Evolutionary conservation across 2,888 invertebrate genomes (phyloP), one percentile per base, ranked within the genome.

Genomic region (Sphecodes monilicornis): DNA sequence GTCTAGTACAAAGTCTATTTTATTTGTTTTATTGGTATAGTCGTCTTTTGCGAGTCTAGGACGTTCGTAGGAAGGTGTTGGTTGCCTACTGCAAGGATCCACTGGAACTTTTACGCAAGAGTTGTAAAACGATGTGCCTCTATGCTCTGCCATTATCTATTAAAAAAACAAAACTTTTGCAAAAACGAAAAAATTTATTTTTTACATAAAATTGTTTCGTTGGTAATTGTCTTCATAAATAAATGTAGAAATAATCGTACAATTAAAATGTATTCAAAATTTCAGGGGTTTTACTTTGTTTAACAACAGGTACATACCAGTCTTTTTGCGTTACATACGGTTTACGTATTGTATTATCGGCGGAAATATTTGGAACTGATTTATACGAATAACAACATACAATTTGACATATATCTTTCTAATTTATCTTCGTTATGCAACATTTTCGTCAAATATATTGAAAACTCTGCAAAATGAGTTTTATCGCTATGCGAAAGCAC

Each of bases 51-150:
- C 83, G 8, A 86, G 57, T 32, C 86, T 85, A 11, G 93, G 92
- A 76, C 97, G 96, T 94, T 97, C 97, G 92, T 97, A 97, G 0
- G 96, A 95, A 16, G 97, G 96, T 88, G 96, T 96, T 22, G 97
- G 97, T 95, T 97, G 97, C 92, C 97, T 96, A 92, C 96, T 97
- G 86, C 96, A 95, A 3, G 97, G 97, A 95, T 97, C 97, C 78
- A 97, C 95, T 26, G 97, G 97, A 86, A 97, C 96, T 95, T 96
- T 97, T 22, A 97, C 92, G 93, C 97, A 97, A 54, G 97, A 96
- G 95, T 97, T 97, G 86, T 96, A 96, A 94, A 97, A 97, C 74
- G 96, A 96, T 91, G 97, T 96, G 87, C 95, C 96, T 76, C 95
- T 95, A 94, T 97, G 96, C 82, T 95, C 94, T 82, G 94, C 93